These are phyloP conservation scores for Phoenoteleia sp. DNA, from an alignment of 2,888 invertebrate species.

Conservation along the genomic window DNA sequence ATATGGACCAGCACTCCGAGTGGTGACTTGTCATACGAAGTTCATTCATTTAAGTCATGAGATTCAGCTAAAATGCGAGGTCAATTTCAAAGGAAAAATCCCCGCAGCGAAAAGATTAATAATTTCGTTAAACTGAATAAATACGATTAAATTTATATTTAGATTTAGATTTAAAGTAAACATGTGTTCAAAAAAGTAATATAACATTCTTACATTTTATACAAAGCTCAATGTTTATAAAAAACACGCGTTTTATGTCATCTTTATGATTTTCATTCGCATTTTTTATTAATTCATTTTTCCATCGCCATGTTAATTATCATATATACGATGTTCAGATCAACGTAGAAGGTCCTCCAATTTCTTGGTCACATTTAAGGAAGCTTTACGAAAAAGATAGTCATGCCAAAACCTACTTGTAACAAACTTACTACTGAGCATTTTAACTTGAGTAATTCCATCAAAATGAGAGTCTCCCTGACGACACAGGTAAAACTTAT, in stretches of 20 bases:
- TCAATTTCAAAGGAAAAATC: too few relatives aligned
- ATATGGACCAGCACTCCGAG: too few relatives aligned
- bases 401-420: not conserved
- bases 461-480: not conserved
- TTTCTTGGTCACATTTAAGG: conserved; percentile 14
- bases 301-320: too few relatives aligned
- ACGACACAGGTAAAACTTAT: conserved; percentile 5
- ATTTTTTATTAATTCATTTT: not conserved
- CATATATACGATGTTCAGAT: not conserved
- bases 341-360: not conserved
- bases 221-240: not conserved
- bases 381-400: not conserved
- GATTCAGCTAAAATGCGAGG: too few relatives aligned
- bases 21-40: too few relatives aligned
- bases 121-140: too few relatives aligned
- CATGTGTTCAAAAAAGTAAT: not conserved
- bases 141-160: not conserved
- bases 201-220: not conserved
- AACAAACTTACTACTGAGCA: not conserved
- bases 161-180: not conserved
- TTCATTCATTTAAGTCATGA: too few relatives aligned
- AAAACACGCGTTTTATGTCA: not conserved
- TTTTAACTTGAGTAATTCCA: not conserved
- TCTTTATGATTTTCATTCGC: not conserved
- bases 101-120: too few relatives aligned